Evolutionary conservation across 37 sponge, comb jelly and placozoan species (phyloP).

Genomic region (Chondrilla cf. caribensis): DNA sequence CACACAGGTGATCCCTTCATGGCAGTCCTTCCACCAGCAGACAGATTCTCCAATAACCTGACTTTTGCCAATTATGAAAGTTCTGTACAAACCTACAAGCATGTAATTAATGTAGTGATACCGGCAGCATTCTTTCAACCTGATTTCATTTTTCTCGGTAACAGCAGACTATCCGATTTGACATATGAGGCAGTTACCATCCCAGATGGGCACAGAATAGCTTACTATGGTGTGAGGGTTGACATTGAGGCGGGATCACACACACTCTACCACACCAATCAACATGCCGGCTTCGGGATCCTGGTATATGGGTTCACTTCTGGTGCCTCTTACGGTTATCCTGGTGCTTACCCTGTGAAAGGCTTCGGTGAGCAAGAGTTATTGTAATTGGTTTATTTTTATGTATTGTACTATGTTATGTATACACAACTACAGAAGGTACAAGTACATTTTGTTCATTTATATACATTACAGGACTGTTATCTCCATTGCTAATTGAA

Average conservation of each 20-base stretch:
- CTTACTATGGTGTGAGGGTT: neutral
- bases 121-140: neutral
- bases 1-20: conserved; percentile 7
- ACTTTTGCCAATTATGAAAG: neutral
- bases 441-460: no score
- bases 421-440: no score
- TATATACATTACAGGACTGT: no score
- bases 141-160: neutral
- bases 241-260: neutral
- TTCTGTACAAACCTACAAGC: neutral
- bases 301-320: neutral
- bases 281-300: neutral
- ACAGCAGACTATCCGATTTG: neutral
- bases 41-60: neutral
- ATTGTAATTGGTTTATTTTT: no score
- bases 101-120: neutral
- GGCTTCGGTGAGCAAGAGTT: neutral
- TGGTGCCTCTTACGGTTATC: conserved; percentile 2
- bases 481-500: no score
- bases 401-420: neutral
- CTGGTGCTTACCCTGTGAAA: neutral
- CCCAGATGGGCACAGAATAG: neutral
- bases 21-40: neutral
- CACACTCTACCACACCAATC: neutral
- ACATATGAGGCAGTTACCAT: neutral